These are phyloP conservation scores for Acanthococcus lagerstroemiae DNA, from an alignment of 2,888 invertebrate genomes.

Conservation along the genomic window DNA sequence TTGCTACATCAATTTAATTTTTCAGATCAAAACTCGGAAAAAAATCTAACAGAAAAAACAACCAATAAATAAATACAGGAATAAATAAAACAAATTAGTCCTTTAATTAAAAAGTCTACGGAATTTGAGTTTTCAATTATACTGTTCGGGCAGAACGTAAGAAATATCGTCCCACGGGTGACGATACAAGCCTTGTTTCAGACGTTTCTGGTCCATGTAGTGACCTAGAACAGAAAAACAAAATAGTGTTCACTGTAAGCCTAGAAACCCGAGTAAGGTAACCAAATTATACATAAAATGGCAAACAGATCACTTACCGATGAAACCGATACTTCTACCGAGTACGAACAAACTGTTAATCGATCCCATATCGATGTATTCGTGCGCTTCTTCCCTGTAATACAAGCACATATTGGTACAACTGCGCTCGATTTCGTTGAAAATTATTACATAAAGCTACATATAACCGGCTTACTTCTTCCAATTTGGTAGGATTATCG, in stretches of 20 bases:
- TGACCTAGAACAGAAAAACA: too few species aligned
- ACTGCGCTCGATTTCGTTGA: too few species aligned
- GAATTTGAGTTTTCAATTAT: constrained; percentile 42
- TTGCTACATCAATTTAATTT: not conserved
- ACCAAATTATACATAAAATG: too few species aligned
- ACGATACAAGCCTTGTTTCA: constrained; percentile 97
- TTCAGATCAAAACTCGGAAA: constrained; percentile 2
- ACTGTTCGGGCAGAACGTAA: constrained; percentile 69
- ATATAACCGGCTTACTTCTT: too few species aligned
- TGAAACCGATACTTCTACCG: constrained; percentile 95
- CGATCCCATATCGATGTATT: constrained; percentile 93
- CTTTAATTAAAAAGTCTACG: constrained; percentile 1
- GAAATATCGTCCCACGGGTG: constrained; percentile 99
- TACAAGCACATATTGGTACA: too few species aligned
- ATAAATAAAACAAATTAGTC: not conserved
- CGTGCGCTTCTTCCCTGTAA: constrained; percentile 84
- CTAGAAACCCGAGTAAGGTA: too few species aligned
- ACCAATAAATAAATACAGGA: not conserved
- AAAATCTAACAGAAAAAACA: not conserved
- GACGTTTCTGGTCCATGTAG: constrained; percentile 94
- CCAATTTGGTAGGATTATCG: too few species aligned
- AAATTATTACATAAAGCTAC: too few species aligned
- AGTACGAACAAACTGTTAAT: constrained; percentile 97
- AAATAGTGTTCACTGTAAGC: too few species aligned
- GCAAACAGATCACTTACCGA: constrained; percentile 52